Evolutionary conservation across 2,888 invertebrate species (phyloP).

Genomic region (Tolmerus cingulatus): DNA sequence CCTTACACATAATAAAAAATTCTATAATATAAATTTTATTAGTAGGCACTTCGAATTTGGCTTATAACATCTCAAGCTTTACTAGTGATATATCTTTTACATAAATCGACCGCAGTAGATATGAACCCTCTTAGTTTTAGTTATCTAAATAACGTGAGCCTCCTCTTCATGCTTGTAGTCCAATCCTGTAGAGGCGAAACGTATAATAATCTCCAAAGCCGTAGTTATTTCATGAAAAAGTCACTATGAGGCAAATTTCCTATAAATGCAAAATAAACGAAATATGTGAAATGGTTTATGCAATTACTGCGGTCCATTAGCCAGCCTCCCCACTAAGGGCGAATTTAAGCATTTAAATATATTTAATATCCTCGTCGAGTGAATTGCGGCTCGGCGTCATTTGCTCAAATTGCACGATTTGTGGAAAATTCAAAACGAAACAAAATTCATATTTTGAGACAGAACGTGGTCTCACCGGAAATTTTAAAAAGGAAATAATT

Average conservation of each 20-base stretch:
- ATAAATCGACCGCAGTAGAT: too few relatives aligned
- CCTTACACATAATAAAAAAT: too few relatives aligned
- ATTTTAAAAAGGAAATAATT: slow-evolving; percentile 8
- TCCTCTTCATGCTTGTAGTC: neutral
- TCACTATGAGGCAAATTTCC: neutral
- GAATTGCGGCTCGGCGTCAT: neutral
- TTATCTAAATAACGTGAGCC: neutral
- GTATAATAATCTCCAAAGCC: neutral
- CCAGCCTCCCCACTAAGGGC: neutral
- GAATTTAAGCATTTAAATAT: neutral
- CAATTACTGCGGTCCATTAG: neutral
- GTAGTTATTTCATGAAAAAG: neutral
- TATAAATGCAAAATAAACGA: neutral
- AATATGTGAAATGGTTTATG: neutral
- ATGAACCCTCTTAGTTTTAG: neutral
- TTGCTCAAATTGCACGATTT: neutral
- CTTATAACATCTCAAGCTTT: neutral
- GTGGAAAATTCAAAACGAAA: neutral
- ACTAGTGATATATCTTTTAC: neutral
- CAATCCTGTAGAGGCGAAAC: neutral
- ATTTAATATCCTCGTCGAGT: neutral
- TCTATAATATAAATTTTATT: too few relatives aligned
- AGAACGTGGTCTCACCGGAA: neutral
- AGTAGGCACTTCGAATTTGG: too few relatives aligned
- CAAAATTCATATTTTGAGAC: neutral